A percentile compares a stretch with the other conserved stretches of the same genome.
phyloP scores from a whole-genome alignment of 2,888 invertebrate genomes.

The Ochlodes sylvanus region DNA sequence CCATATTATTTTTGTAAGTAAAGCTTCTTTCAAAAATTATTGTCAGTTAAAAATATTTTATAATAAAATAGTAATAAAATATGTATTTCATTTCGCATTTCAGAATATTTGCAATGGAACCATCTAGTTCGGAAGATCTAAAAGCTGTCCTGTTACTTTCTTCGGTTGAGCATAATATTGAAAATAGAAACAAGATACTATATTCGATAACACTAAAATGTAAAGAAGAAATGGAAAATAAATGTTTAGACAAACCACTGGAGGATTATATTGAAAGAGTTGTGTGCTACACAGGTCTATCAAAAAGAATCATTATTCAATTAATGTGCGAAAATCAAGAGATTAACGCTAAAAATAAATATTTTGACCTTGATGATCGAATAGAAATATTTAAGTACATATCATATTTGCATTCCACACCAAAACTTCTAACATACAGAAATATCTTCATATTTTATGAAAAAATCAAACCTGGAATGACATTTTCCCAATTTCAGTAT shows the following conservation, averaged over 20 bases:
- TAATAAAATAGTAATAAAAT: no score
- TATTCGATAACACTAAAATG: constrained; percentile 42
- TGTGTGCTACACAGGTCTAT: constrained; percentile 51
- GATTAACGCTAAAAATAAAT: constrained; percentile 5
- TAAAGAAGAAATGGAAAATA: constrained; percentile 48
- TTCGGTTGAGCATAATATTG: no score
- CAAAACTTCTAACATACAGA: constrained; percentile 38
- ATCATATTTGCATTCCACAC: constrained; percentile 40
- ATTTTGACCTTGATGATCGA: constrained; percentile 45
- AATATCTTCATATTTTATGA: not conserved
- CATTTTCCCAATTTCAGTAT: constrained; percentile 35
- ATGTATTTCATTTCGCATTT: not conserved
- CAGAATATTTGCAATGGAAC: not conserved
- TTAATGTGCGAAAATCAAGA: constrained; percentile 1
- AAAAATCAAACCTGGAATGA: constrained; percentile 29
- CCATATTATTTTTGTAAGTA: no score
- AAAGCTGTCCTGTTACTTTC: no score
- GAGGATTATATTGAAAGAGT: constrained; percentile 49
- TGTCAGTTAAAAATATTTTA: no score
- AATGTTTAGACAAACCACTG: constrained; percentile 47
- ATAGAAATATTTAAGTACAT: constrained; percentile 48
- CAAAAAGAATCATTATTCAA: constrained; percentile 33
- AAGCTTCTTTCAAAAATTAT: not conserved
- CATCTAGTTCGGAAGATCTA: constrained; percentile 27
- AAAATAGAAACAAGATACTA: not conserved